Percentiles rank a stretch among this genome's conserved stretches.
These are phyloP conservation scores for Exaiptasia diaphana DNA, from an alignment of 64 coral and sea anemone species.

Conservation along the genomic window DNA sequence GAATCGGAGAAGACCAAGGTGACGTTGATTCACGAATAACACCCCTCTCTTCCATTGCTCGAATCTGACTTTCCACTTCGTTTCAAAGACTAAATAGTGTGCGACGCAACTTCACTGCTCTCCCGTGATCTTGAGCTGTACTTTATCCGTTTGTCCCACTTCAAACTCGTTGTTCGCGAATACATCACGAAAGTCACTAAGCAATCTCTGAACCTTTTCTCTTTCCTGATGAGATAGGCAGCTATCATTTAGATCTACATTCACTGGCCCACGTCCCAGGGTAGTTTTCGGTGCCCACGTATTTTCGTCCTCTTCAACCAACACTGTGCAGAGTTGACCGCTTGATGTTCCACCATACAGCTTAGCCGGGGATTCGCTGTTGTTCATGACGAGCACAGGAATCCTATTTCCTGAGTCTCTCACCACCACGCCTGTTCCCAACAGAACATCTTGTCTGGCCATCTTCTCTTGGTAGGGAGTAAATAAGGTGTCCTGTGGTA, in stretches of 20 bases:
- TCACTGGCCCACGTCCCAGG: neutral
- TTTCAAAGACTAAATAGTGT: slow-evolving; percentile 17
- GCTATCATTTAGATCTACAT: slow-evolving; percentile 20
- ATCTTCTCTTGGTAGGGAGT: neutral
- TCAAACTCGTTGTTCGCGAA: slow-evolving; percentile 40
- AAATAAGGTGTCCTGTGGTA: neutral
- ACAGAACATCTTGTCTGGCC: slow-evolving; percentile 13
- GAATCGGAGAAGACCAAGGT: slow-evolving; percentile 29
- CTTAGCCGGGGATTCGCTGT: slow-evolving; percentile 38
- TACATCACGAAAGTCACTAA: slow-evolving; percentile 36
- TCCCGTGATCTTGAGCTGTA: slow-evolving; percentile 39
- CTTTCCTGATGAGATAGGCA: slow-evolving; percentile 22
- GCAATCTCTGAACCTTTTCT: slow-evolving; percentile 15
- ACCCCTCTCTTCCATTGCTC: slow-evolving; percentile 21
- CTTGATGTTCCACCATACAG: neutral
- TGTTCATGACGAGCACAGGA: slow-evolving; percentile 33
- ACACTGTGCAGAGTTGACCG: slow-evolving; percentile 21
- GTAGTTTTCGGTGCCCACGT: neutral
- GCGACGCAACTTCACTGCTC: slow-evolving; percentile 18
- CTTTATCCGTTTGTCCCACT: slow-evolving; percentile 27
- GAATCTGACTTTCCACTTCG: slow-evolving; percentile 24
- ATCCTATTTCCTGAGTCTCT: slow-evolving; percentile 4
- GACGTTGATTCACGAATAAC: slow-evolving; percentile 15
- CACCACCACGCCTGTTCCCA: slow-evolving; percentile 5
- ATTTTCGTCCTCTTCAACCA: neutral